A percentile compares a stretch with the other conserved stretches of the same genome.
phyloP scores from a whole-genome alignment of 2,113 vertebrate species.

The Onychorhynchus coronatus region DNA sequence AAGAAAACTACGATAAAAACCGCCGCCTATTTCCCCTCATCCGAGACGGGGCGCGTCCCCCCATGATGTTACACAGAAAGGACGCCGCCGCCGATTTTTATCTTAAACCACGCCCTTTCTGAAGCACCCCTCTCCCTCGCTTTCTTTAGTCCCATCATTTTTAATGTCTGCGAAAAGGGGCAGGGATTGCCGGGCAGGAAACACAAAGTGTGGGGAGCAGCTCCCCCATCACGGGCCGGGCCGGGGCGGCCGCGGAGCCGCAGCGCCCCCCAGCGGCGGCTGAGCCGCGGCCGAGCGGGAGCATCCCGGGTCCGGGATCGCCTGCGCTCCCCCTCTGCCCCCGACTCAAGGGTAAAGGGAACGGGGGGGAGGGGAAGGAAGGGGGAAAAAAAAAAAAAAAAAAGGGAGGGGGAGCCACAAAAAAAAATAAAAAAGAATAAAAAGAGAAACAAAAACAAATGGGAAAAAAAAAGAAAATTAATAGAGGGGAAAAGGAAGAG shows the following conservation, averaged over 20 bases:
- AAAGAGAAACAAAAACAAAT: too few relatives aligned
- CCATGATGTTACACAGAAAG: not conserved
- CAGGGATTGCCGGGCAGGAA: rapidly evolving
- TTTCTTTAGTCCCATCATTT: too few relatives aligned
- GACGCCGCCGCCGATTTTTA: not conserved
- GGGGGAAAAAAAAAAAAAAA: too few relatives aligned
- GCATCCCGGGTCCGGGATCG: not conserved
- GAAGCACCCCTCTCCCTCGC: not conserved
- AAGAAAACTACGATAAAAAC: not conserved
- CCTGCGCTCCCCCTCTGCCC: rapidly evolving
- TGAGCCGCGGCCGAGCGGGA: too few relatives aligned
- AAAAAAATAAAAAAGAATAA: too few relatives aligned
- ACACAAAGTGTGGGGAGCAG: rapidly evolving
- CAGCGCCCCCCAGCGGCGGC: not conserved
- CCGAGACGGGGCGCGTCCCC: rapidly evolving
- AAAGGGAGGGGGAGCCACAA: too few relatives aligned
- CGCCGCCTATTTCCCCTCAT: not conserved
- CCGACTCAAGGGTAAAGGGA: rapidly evolving
- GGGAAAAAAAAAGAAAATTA: too few relatives aligned
- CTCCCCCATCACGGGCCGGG: not conserved
- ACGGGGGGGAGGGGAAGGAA: rapidly evolving
- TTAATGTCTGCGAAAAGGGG: not conserved
- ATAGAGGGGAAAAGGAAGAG: too few relatives aligned
- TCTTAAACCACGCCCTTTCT: not conserved
- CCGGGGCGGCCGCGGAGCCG: not conserved